Percentiles rank a stretch among this genome's conserved stretches.
Evolutionary conservation across 2,113 vertebrate species (phyloP).

Genomic region (Narcine bancroftii): DNA sequence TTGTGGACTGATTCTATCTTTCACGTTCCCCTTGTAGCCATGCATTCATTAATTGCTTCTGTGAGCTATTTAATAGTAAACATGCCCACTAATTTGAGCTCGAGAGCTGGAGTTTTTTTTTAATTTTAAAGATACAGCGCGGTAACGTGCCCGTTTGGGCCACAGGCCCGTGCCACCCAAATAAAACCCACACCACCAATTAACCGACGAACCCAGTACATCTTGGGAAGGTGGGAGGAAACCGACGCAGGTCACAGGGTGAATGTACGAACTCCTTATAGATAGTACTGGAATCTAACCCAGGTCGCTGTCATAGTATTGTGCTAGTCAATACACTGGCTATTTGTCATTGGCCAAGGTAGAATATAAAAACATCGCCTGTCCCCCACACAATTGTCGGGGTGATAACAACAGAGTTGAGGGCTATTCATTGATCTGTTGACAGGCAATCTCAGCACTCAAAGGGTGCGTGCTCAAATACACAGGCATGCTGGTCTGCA

Average conservation of each 20-base stretch:
- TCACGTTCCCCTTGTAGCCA: background rate
- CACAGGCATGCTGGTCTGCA: background rate
- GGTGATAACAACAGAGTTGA: background rate
- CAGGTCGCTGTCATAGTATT: too few species aligned
- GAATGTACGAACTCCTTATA: too few species aligned
- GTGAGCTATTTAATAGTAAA: background rate
- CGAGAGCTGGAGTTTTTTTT: too few species aligned
- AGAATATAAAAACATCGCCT: background rate
- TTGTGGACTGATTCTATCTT: background rate
- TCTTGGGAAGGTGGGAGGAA: too few species aligned
- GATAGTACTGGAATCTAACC: too few species aligned
- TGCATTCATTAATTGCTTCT: background rate
- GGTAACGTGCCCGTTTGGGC: too few species aligned
- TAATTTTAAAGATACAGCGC: too few species aligned
- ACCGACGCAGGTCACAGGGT: too few species aligned
- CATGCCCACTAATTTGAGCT: background rate
- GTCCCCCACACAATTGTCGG: background rate
- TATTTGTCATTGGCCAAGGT: background rate
- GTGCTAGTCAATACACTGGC: too few species aligned
- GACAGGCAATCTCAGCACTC: background rate
- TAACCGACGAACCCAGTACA: too few species aligned
- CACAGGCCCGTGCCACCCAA: too few species aligned
- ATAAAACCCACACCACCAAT: too few species aligned
- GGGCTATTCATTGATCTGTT: background rate
- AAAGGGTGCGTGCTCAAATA: background rate